Evolutionary conservation across 2,113 vertebrate genomes (phyloP), one percentile per base, ranked within the genome.

Genomic region (Amazona guildingii): DNA sequence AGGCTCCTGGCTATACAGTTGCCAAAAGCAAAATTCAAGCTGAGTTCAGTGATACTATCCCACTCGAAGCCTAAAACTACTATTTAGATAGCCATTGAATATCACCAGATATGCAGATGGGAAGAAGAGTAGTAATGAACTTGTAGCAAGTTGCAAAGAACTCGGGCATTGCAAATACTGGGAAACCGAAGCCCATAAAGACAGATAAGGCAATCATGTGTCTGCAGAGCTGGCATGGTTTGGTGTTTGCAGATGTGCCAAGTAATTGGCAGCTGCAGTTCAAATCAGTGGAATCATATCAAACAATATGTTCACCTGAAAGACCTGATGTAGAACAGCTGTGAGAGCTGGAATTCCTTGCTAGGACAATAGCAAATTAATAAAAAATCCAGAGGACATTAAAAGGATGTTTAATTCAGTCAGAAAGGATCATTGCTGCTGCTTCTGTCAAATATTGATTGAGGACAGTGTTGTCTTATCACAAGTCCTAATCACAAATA

Each of bases 11-110:
- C 75, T 88, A 25, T 67, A 55, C 62, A 48, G 39, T 48, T 2
- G 15, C 83, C 79, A 78, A 86, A 86, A 92, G 64, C 54, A 88
- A 73, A 83, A 91, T 83, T 92, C 64, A 27, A 55, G 8, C 35
- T 67, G 76, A 52, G 13, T 81, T 95, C 64, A 86, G 46, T 88
- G 92, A 59, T 61, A 17, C 62, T 83, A 83, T 88, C 61, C 52
- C 33, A 74, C 55, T 8, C 1, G 1, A 63, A 96, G 64, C 76
- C n/a, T 90, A 43, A 88, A 93, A 64, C 28, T 75, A 17, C 33
- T 67, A 3, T 49, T 82, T 5, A 6, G 4, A 83, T 92, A 52
- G 43, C 44, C 27, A 28, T 13, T 83, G 54, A 83, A 24, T 78
- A 33, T 88, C 21, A n/a, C 24, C 17, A 51, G 13, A 41, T 44